Percentiles rank a stretch among this genome's conserved stretches.
Evolutionary conservation across 2,888 invertebrate species (phyloP).

Genomic region (Brenthis ino): DNA sequence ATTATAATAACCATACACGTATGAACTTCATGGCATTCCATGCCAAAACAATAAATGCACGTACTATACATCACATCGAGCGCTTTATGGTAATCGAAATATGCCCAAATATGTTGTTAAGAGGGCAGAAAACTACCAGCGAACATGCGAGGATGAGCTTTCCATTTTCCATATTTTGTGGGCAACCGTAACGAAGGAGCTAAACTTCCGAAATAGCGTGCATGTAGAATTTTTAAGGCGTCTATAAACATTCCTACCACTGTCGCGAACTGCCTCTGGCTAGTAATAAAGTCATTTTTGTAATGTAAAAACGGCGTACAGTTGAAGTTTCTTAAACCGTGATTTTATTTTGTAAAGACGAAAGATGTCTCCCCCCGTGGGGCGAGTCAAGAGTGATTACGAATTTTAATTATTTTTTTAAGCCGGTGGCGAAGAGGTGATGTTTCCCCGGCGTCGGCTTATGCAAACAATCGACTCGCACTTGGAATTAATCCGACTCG

Average conservation of each 20-base stretch:
- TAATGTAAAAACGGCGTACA: constrained; percentile 58
- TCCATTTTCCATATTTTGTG: constrained; percentile 64
- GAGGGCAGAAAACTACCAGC: constrained; percentile 77
- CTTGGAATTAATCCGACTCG: constrained; percentile 81
- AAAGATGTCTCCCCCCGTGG: constrained; percentile 62
- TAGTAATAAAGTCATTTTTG: constrained; percentile 67
- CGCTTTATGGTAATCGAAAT: constrained; percentile 83
- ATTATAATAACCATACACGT: constrained; percentile 38
- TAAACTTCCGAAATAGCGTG: constrained; percentile 68
- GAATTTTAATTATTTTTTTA: constrained; percentile 83
- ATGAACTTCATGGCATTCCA: constrained; percentile 38
- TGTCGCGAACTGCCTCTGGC: constrained; percentile 58
- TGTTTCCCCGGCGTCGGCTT: constrained; percentile 76
- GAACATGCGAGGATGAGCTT: constrained; percentile 81
- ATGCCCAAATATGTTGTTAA: constrained; percentile 82
- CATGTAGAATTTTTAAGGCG: constrained; percentile 72
- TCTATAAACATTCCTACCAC: constrained; percentile 69
- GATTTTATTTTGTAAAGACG: constrained; percentile 46
- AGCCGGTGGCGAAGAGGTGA: constrained; percentile 81
- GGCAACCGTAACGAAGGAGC: constrained; percentile 67
- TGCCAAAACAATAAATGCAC: constrained; percentile 67
- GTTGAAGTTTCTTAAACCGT: constrained; percentile 56
- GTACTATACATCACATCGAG: constrained; percentile 76
- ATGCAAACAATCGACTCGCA: constrained; percentile 82
- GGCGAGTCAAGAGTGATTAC: constrained; percentile 81